Conservation (phyloP, 2,888 invertebrate species). For the Hirudinaria manillensis region DNA sequence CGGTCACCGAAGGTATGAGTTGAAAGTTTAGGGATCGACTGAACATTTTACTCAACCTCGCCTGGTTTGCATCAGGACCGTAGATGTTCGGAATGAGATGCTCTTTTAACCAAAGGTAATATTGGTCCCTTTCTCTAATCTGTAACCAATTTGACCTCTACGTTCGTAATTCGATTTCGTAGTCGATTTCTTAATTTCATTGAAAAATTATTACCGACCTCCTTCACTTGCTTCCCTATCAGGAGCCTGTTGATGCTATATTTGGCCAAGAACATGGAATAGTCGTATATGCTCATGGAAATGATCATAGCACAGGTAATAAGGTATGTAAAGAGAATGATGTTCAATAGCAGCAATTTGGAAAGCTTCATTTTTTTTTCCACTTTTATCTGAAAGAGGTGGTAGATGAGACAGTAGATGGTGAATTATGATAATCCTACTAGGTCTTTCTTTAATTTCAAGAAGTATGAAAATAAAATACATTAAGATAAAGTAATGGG, state of each 20-base stretch:
- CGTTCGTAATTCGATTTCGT: too few relatives aligned
- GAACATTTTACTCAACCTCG: not conserved
- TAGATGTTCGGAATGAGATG: not conserved
- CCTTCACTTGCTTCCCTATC: not conserved
- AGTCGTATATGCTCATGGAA: conserved; percentile 9
- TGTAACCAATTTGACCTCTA: not conserved
- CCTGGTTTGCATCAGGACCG: not conserved
- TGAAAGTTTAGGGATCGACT: conserved; percentile 24
- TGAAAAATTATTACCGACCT: too few relatives aligned
- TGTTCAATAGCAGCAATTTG: conserved; percentile 13
- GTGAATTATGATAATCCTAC: too few relatives aligned
- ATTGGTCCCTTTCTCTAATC: conserved; percentile 17
- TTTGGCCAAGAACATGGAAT: not conserved
- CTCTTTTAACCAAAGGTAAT: conserved; percentile 6
- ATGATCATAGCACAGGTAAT: conserved; percentile 18
- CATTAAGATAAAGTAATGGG: too few relatives aligned
- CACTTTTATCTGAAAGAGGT: not conserved
- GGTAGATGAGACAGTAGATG: too few relatives aligned
- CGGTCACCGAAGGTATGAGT: not conserved
- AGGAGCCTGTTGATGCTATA: not conserved
- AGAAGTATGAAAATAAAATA: too few relatives aligned
- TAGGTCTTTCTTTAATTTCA: too few relatives aligned
- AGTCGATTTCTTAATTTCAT: too few relatives aligned
- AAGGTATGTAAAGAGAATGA: conserved; percentile 7
- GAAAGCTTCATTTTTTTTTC: conserved; percentile 13